A percentile compares a stretch with the other conserved stretches of the same genome.
These are phyloP conservation scores for Rhagophthalmus giganteus DNA, from an alignment of 2,888 invertebrate genomes.

Conservation along the genomic window DNA sequence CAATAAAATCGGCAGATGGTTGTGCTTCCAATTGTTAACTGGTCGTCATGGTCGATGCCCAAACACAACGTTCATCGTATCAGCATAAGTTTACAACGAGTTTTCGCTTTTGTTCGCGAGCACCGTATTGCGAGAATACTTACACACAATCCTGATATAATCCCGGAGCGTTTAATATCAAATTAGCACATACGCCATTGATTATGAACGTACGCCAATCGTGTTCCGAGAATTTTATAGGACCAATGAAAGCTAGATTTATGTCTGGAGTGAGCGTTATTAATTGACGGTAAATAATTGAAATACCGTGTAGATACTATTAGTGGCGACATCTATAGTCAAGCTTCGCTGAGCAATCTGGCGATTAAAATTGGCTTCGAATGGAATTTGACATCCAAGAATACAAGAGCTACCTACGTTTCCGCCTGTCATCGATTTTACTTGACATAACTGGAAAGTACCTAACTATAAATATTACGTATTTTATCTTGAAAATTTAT, in stretches of 20 bases:
- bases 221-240: conserved; percentile 24
- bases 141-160: conserved; percentile 42
- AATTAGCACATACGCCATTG: conserved; percentile 54
- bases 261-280: conserved; percentile 19
- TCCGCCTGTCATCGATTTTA: conserved; percentile 13
- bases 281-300: conserved; percentile 32
- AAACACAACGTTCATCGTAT: conserved; percentile 48
- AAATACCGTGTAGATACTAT: conserved; percentile 31
- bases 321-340: conserved; percentile 35
- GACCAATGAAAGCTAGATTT: conserved; percentile 32
- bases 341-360: conserved; percentile 25
- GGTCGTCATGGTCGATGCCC: conserved; percentile 53
- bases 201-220: conserved; percentile 38
- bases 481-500: too few relatives aligned
- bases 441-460: neutral
- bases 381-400: conserved; percentile 14
- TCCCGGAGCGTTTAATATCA: conserved; percentile 52
- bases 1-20: conserved; percentile 53
- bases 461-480: too few relatives aligned
- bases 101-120: conserved; percentile 10
- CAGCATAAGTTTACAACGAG: conserved; percentile 41
- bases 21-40: conserved; percentile 52
- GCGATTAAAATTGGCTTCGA: conserved; percentile 23
- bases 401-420: conserved; percentile 8
- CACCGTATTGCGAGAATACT: conserved; percentile 24